Conservation (phyloP, 2,113 vertebrate species). For the Cranoglanis bouderius region DNA sequence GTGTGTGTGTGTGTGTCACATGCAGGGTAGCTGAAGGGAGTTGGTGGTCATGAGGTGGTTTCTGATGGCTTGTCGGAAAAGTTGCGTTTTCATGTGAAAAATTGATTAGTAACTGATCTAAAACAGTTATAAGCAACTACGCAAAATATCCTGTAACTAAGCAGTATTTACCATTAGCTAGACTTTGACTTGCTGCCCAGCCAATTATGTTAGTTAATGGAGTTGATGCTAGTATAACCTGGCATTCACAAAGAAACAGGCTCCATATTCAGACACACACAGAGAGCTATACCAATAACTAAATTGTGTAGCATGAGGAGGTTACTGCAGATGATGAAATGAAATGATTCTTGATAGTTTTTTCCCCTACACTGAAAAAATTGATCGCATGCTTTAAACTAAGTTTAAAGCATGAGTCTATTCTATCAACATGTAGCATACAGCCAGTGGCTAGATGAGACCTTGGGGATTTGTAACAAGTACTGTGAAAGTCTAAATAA, state of each 20-base stretch:
- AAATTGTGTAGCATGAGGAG: background rate
- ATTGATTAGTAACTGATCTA: too few species aligned
- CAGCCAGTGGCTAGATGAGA: background rate
- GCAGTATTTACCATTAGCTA: background rate
- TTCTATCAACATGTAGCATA: background rate
- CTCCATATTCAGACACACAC: background rate
- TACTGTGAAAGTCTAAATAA: background rate
- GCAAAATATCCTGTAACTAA: background rate
- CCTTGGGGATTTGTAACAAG: background rate
- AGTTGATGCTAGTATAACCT: background rate
- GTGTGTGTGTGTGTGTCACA: background rate
- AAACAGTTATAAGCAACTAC: background rate
- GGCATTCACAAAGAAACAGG: background rate
- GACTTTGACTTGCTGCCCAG: too few species aligned
- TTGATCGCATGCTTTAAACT: background rate
- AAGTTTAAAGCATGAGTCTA: too few species aligned
- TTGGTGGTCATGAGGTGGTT: background rate
- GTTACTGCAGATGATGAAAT: background rate
- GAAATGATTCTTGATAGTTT: background rate
- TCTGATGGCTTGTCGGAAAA: background rate
- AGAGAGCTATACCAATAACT: background rate
- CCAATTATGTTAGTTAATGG: background rate
- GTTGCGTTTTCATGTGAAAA: background rate
- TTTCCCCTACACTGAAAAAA: background rate
- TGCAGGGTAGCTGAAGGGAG: background rate